phyloP scores from a whole-genome alignment of 2,888 invertebrate genomes.

The Seladonia tumulorum region DNA sequence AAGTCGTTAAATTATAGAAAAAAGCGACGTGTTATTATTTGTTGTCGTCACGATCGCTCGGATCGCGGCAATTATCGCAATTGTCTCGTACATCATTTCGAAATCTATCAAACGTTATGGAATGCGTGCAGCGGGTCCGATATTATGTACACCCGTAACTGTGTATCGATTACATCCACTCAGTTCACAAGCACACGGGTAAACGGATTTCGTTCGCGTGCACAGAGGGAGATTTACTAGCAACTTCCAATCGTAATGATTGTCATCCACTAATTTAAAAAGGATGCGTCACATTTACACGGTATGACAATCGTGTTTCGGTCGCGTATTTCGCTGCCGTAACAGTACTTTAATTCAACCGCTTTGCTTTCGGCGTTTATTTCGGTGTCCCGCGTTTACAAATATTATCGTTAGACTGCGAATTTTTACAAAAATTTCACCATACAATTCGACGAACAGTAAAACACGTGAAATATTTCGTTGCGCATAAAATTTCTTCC shows the following conservation, averaged over 20 bases:
- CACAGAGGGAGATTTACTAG: background rate
- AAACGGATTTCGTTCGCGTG: background rate
- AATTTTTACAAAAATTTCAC: background rate
- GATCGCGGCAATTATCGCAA: background rate
- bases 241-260: background rate
- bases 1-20: background rate
- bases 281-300: background rate
- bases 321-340: background rate
- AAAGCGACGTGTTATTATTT: background rate
- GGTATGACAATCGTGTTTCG: background rate
- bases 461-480: background rate
- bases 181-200: background rate
- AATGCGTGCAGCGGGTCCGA: background rate
- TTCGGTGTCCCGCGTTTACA: background rate
- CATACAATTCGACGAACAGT: background rate
- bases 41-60: background rate
- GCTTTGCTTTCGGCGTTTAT: background rate
- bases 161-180: constrained; percentile 1
- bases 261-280: background rate
- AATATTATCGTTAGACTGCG: background rate
- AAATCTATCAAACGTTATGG: background rate
- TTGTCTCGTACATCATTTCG: background rate
- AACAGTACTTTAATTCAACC: background rate
- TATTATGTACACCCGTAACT: background rate
- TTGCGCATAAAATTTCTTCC: no score